Conservation (phyloP, 2,888 invertebrate species). For the Cephalotes varians region DNA sequence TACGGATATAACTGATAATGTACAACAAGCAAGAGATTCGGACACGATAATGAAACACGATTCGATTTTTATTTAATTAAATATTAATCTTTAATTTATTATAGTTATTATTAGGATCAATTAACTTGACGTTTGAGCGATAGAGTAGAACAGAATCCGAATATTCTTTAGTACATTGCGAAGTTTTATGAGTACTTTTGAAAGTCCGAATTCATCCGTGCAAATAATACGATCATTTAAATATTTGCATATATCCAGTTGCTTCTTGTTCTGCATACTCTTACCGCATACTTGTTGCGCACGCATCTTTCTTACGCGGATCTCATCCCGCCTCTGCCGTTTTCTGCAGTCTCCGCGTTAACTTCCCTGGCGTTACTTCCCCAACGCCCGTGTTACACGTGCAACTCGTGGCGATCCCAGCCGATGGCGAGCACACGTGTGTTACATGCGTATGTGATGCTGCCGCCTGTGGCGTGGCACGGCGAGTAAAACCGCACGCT, state of each 20-base stretch:
- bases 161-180: neutral
- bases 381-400: constrained; percentile 45
- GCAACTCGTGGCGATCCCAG: constrained; percentile 16
- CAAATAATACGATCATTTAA: constrained; percentile 14
- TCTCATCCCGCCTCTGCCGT: neutral
- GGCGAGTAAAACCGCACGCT: constrained; percentile 30
- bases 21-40: neutral
- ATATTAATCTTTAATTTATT: neutral
- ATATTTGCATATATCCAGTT: constrained; percentile 7
- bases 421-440: neutral
- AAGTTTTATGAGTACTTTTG: neutral
- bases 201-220: neutral
- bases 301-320: neutral
- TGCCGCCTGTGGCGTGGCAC: constrained; percentile 1
- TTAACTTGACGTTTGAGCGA: neutral
- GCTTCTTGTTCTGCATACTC: neutral
- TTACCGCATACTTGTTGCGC: neutral
- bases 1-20: neutral
- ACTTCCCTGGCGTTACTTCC: neutral
- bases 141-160: neutral
- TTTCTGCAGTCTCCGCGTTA: neutral
- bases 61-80: neutral
- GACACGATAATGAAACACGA: neutral
- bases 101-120: neutral
- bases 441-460: constrained; percentile 26